These are phyloP conservation scores for Lycia hirtaria DNA, from an alignment of 2,888 invertebrate species.

Conservation along the genomic window DNA sequence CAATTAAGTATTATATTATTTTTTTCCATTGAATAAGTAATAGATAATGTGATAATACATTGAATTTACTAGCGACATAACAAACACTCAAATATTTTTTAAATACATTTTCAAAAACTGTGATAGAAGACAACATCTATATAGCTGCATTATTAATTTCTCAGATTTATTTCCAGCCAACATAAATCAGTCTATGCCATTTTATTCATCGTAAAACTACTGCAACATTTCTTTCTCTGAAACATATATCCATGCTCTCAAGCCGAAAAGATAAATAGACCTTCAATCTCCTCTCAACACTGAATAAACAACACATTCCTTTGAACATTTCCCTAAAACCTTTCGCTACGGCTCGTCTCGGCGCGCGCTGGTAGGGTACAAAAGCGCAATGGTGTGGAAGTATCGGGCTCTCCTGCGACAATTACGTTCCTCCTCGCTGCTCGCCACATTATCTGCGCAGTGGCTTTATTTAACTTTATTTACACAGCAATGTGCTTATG, in stretches of 20 bases:
- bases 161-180: too few species aligned
- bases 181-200: too few species aligned
- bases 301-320: slow-evolving; percentile 17
- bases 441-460: slow-evolving; percentile 81
- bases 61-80: too few species aligned
- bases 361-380: slow-evolving; percentile 50
- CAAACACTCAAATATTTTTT: too few species aligned
- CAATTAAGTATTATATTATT: too few species aligned
- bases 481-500: slow-evolving; percentile 48
- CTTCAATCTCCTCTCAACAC: slow-evolving; percentile 5
- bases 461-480: slow-evolving; percentile 84
- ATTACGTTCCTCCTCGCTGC: slow-evolving; percentile 79
- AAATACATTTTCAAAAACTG: too few species aligned
- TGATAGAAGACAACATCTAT: too few species aligned
- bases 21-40: too few species aligned
- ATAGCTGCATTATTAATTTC: too few species aligned
- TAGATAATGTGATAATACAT: too few species aligned
- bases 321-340: slow-evolving; percentile 18
- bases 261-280: not conserved
- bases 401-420: slow-evolving; percentile 74
- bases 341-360: slow-evolving; percentile 16
- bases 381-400: slow-evolving; percentile 81
- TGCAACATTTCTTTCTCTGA: too few species aligned
- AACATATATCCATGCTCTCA: not conserved
- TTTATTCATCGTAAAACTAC: too few species aligned